A percentile compares a stretch with the other conserved stretches of the same genome.
phyloP scores from a whole-genome alignment of 2,797 vertebrate species.

The Alfaro cultratus region DNA sequence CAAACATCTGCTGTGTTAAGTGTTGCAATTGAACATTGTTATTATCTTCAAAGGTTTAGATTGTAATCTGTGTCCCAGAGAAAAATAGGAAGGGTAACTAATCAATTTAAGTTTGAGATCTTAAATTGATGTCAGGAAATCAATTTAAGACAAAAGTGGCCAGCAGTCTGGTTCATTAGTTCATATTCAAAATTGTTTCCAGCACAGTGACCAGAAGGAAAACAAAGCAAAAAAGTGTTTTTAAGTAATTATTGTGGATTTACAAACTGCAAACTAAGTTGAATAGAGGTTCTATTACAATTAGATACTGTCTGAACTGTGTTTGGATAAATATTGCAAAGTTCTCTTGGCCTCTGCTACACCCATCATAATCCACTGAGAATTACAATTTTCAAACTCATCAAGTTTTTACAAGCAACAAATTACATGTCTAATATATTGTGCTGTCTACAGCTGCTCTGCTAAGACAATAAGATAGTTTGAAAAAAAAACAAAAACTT shows the following conservation, averaged over 20 bases:
- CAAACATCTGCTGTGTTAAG: constrained; percentile 17
- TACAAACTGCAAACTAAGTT: neutral
- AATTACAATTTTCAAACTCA: constrained; percentile 57
- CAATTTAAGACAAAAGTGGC: constrained; percentile 11
- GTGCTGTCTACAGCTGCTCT: constrained; percentile 39
- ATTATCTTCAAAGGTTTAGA: constrained; percentile 26
- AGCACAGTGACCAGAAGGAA: constrained; percentile 8
- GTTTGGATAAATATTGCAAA: constrained; percentile 47
- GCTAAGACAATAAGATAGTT: constrained; percentile 32
- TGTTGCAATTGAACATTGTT: constrained; percentile 12
- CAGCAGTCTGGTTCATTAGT: constrained; percentile 35
- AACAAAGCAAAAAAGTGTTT: constrained; percentile 9
- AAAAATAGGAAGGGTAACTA: constrained; percentile 5
- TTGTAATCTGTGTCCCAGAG: neutral
- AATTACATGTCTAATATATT: constrained; percentile 61
- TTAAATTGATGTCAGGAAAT: neutral
- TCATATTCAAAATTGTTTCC: constrained; percentile 3
- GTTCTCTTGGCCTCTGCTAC: constrained; percentile 25
- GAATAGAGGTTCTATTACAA: neutral
- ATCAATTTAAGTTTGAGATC: neutral
- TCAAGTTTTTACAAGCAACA: constrained; percentile 59
- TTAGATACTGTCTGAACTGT: constrained; percentile 17
- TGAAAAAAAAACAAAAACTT: constrained; percentile 37
- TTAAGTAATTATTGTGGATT: constrained; percentile 1
- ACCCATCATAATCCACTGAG: constrained; percentile 35